Base-by-base conservation (phyloP, 2,797 vertebrate species). In the Falco biarmicus region DNA sequence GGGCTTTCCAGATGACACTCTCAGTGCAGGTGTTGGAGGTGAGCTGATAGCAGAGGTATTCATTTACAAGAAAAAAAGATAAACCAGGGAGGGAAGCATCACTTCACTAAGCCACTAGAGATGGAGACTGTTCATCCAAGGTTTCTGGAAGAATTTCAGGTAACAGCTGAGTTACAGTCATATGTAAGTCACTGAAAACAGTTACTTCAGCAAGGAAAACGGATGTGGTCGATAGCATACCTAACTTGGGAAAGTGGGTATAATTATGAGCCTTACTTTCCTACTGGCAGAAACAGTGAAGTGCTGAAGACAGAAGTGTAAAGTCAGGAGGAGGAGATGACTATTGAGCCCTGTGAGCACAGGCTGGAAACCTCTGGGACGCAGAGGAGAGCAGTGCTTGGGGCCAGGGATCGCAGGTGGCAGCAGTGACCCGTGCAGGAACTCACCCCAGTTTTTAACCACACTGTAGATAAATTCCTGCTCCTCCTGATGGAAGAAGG, bases 71-170 rank as follows among this genome's bases (percentile, higher is more conserved):
- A 26, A 59, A 32, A 61, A 59, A 77, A 31, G 22, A 47, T 50
- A 75, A 81, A 41, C 31, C 21, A 51, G 18, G 20, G 41, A 74
- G 73, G 15, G 47, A 65, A 69, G n/a, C 54, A 34, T 64, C 13
- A 24, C 85, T 90, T 77, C 59, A 51, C 11, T 37, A 71, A 75
- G 59, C 69, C 39, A 21, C 21, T 68, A 28, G 70, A 43, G 70
- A 20, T 54, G 29, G 57, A 83, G 20, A 5, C 7, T 77, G 4
- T 51, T 89, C 41, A 37, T 80, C 82, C 57, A 45, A 78, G 69
- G 13, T 87, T 96, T 89, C 81, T 94, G 66, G 37, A 88, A 85
- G 56, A 57, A 84, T 87, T 87, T 93, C 78, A 68, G 71, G 59
- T 75, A 89, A n/a, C 71, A 90, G 53, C 70, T 74, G 70, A 80